Evolutionary conservation across 2,888 invertebrate genomes (phyloP).

Genomic region (Desoria tigrina): DNA sequence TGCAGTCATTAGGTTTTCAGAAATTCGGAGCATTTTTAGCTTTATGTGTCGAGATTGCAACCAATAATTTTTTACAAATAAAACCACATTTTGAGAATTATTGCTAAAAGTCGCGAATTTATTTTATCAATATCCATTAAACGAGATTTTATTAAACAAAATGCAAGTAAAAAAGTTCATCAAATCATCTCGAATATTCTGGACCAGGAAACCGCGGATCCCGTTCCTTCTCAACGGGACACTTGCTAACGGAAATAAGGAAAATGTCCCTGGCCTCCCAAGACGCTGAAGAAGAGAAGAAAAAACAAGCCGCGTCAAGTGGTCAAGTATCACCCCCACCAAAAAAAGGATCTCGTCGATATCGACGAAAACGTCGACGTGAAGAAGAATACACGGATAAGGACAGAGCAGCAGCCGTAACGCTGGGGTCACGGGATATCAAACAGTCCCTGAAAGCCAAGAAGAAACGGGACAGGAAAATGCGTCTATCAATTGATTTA

Average conservation of each 20-base stretch:
- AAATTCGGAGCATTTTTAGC: too few relatives aligned
- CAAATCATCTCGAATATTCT: too few relatives aligned
- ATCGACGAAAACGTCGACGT: constrained; percentile 36
- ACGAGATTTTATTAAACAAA: too few relatives aligned
- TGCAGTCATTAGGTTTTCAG: too few relatives aligned
- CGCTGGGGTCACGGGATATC: constrained; percentile 81
- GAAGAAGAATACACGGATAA: constrained; percentile 88
- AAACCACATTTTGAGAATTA: too few relatives aligned
- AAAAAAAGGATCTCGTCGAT: constrained; percentile 34
- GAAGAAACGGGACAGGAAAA: constrained; percentile 63
- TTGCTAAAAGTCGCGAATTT: too few relatives aligned
- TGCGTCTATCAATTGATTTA: constrained; percentile 44
- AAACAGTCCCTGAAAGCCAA: constrained; percentile 80
- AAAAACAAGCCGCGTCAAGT: constrained; percentile 28
- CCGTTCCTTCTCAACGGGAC: constrained; percentile 5
- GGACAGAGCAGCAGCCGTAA: constrained; percentile 85
- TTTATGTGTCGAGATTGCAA: too few relatives aligned
- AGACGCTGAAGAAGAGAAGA: constrained; percentile 48
- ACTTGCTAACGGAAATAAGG: constrained; percentile 47
- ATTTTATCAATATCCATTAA: too few relatives aligned
- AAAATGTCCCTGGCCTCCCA: constrained; percentile 53
- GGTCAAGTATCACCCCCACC: constrained; percentile 13
- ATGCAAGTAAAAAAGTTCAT: too few relatives aligned
- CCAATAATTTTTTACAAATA: too few relatives aligned
- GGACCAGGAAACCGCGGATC: not conserved